phyloP scores from a whole-genome alignment of 2,888 invertebrate genomes.

The Cyrtodaria siliqua region DNA sequence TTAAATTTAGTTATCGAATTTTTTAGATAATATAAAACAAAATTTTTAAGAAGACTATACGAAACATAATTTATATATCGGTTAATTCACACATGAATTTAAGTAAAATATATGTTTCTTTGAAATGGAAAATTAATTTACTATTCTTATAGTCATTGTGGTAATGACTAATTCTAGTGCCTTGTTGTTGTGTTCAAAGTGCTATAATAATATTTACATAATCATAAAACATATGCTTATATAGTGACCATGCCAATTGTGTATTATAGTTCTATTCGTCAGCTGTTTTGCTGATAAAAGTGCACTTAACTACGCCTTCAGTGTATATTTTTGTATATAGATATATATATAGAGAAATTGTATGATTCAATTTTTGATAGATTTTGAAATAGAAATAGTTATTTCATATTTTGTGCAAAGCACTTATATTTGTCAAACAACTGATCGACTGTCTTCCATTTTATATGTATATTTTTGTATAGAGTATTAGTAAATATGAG shows the following conservation, averaged over 20 bases:
- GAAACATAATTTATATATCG: no score
- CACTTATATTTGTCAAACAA: slow-evolving; percentile 40
- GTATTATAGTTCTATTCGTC: no score
- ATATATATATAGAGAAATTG: slow-evolving; percentile 9
- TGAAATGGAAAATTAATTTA: no score
- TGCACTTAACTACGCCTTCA: slow-evolving; percentile 30
- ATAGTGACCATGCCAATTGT: neutral
- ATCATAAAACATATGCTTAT: neutral
- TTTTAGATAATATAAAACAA: no score
- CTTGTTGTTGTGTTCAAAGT: slow-evolving; percentile 54
- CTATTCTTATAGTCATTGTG: no score
- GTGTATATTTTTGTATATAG: slow-evolving; percentile 23
- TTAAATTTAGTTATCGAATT: no score
- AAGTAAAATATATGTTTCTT: no score
- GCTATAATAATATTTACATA: slow-evolving; percentile 41
- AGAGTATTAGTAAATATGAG: neutral
- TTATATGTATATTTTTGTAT: slow-evolving; percentile 8
- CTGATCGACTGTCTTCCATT: slow-evolving; percentile 55
- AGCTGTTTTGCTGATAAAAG: slow-evolving; percentile 12
- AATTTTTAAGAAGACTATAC: no score
- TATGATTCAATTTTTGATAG: neutral
- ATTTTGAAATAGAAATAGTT: neutral
- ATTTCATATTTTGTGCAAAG: slow-evolving; percentile 32
- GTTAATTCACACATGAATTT: no score
- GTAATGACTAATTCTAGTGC: neutral